Conservation (phyloP, 2,113 vertebrate genomes). For the Tetrax tetrax region DNA sequence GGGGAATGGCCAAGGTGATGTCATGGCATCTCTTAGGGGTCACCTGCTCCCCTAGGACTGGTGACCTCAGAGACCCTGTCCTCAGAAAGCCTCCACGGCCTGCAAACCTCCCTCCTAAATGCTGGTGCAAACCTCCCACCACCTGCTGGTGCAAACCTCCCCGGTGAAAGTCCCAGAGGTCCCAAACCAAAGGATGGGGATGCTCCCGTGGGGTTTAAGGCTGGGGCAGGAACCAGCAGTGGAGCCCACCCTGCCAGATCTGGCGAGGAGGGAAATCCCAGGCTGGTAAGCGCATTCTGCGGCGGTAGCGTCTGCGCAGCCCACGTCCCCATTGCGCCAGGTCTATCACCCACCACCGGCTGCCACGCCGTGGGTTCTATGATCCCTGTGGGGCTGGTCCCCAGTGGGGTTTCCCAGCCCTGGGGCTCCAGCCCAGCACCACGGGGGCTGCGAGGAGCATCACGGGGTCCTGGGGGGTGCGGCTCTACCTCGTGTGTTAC, state of each 20-base stretch:
- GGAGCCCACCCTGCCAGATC: no score
- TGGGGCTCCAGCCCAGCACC: neutral
- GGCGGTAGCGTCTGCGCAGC: rapidly evolving
- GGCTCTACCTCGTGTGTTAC: rapidly evolving
- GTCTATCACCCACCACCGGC: no score
- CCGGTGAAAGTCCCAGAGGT: neutral
- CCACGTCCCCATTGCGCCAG: neutral
- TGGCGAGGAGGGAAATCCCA: neutral
- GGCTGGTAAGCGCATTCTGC: neutral
- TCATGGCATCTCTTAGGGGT: neutral
- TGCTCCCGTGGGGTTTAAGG: neutral
- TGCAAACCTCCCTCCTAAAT: neutral
- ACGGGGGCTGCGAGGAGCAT: rapidly evolving
- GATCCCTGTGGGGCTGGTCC: neutral
- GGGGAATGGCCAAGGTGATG: neutral
- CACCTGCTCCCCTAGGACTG: neutral
- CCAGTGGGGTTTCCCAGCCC: neutral
- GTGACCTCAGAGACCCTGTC: neutral
- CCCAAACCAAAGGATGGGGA: neutral
- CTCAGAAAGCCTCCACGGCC: neutral
- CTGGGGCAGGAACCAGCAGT: neutral
- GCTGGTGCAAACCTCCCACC: neutral
- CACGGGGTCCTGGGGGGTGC: rapidly evolving
- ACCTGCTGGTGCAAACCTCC: no score
- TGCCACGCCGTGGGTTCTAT: neutral